Evolutionary conservation across 2,113 vertebrate genomes (phyloP).

Genomic region (Hippocampus barbouri): DNA sequence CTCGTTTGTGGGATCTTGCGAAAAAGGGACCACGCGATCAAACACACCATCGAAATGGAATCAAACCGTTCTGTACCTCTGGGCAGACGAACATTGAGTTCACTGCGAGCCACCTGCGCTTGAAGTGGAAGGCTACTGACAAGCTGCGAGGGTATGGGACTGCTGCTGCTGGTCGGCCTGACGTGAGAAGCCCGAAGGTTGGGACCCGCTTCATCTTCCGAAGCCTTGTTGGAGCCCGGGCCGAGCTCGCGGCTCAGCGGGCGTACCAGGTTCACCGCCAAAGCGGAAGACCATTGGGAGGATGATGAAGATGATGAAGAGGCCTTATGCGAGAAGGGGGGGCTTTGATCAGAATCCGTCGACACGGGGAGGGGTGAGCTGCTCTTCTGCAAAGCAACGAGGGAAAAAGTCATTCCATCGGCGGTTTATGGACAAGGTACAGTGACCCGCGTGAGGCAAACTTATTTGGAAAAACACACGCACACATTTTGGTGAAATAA

Average conservation of each 20-base stretch:
- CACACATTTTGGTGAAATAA: background rate
- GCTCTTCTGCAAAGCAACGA: conserved; percentile 47
- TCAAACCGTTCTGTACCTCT: conserved; percentile 58
- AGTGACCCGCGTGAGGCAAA: background rate
- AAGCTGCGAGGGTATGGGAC: conserved; percentile 44
- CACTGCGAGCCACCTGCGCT: conserved; percentile 74
- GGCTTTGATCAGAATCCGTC: conserved; percentile 40
- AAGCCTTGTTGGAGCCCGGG: conserved; percentile 48
- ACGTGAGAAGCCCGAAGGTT: conserved; percentile 10
- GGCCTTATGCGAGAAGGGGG: conserved; percentile 59
- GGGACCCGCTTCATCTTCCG: conserved; percentile 40
- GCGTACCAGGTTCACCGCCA: conserved; percentile 63
- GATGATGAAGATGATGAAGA: conserved; percentile 55
- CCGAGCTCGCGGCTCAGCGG: conserved; percentile 50
- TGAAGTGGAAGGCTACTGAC: conserved; percentile 51
- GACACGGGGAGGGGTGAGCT: conserved; percentile 41
- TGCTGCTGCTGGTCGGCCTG: conserved; percentile 40
- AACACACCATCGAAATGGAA: background rate
- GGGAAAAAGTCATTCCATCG: conserved; percentile 16
- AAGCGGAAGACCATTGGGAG: conserved; percentile 68
- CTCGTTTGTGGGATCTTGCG: background rate
- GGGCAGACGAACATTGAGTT: conserved; percentile 77
- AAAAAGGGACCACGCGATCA: background rate
- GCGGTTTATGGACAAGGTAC: background rate
- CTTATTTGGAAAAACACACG: background rate